Percentiles rank a stretch among this genome's conserved stretches.
These are phyloP conservation scores for Palythoa grandis DNA, from an alignment of 92 coral and sea anemone genomes.

Conservation along the genomic window DNA sequence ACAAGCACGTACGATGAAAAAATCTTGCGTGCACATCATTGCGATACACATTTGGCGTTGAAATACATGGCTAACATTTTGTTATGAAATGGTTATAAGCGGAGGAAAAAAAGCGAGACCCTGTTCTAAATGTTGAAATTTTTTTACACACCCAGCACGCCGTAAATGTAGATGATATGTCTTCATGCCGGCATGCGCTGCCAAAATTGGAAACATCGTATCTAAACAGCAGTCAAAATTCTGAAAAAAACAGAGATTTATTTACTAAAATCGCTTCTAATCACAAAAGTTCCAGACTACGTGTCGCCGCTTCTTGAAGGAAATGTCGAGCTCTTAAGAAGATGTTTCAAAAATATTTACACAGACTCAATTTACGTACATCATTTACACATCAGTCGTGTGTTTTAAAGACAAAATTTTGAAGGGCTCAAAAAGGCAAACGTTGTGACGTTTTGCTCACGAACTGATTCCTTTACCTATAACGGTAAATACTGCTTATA, in stretches of 20 bases:
- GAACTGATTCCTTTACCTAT: too few relatives aligned
- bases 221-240: constrained; percentile 32
- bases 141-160: not conserved
- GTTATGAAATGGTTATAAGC: not conserved
- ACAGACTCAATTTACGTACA: constrained; percentile 40
- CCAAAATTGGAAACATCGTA: constrained; percentile 14
- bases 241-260: constrained; percentile 42
- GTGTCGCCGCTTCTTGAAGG: constrained; percentile 32
- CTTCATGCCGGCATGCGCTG: not conserved
- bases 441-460: too few relatives aligned
- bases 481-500: too few relatives aligned
- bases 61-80: not conserved
- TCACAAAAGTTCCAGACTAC: constrained; percentile 46
- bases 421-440: not conserved
- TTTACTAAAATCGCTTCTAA: constrained; percentile 44
- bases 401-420: not conserved
- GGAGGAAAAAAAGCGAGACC: not conserved
- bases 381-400: not conserved
- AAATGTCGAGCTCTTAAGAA: constrained; percentile 39
- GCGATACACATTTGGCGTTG: not conserved
- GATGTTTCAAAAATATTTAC: constrained; percentile 40
- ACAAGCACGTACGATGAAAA: not conserved
- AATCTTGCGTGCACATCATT: not conserved
- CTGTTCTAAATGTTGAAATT: not conserved
- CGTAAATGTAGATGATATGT: too few relatives aligned